Base-by-base conservation (phyloP, 1,140 invertebrate genomes). In the Plectrocnemia conspersa region DNA sequence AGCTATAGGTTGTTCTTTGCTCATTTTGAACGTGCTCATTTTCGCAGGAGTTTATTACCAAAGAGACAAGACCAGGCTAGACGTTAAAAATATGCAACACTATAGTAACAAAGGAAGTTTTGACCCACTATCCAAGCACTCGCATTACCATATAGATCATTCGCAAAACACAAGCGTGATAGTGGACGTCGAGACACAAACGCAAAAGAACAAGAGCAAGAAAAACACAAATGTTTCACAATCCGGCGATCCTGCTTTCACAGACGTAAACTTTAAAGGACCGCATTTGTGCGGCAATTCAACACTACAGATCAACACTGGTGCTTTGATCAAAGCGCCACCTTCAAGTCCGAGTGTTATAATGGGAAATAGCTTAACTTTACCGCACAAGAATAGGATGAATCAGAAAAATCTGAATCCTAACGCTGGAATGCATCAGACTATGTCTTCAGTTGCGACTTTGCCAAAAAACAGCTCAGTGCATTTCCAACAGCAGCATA, bases 1-100 rank as follows among this genome's bases (percentile, higher is more conserved):
- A 54, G 89, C 89, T 1, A 89, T 94, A 18, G 91, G 91, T 11
- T 92, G 89, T 64, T 88, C 86, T 1, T 71, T 95, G 2, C 76
- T 93, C 7, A 86, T 93, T 46, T 68, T 93, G n/a, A 93, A 94
- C 69, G 83, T 93, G 13, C 76, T 93, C 9, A 89, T 93, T 63
- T 92, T 92, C 63, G 88, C 88, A 16, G 88, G 79, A 0, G 86
- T 93, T 0, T 93, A 91, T 68, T 92, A 92, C 70, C 89, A 91
- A 64, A 70, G 88, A 19, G 88, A 92, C 65, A 89, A 89, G 69
- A 83, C 85, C 3, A 75, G 84, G 48, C 76, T 83, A 7, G 77
- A 80, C 48, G 75, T 68, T 1, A 74, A 76, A 61, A 73, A 54
- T 74, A 69, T 59, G 62, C 76, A 68, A 59, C 68, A 63, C 57